Evolutionary conservation across 2,113 vertebrate species (phyloP).

Genomic region (Rhombomys opimus): DNA sequence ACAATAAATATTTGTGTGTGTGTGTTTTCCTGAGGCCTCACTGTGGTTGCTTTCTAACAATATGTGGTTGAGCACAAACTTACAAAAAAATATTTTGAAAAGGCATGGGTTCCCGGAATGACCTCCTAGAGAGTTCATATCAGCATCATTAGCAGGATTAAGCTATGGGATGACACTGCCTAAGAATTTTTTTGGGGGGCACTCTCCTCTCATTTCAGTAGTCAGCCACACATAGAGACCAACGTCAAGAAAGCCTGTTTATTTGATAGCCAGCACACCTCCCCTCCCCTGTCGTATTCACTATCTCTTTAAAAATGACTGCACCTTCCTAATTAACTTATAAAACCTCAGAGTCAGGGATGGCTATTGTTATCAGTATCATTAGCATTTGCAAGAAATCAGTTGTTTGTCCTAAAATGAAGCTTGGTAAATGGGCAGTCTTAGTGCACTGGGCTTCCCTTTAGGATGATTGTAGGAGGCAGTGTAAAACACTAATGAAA

Average conservation of each 20-base stretch:
- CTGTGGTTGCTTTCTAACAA: background rate
- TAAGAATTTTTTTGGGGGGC: background rate
- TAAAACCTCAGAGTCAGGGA: background rate
- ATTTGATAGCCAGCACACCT: too few relatives aligned
- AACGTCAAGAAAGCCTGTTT: background rate
- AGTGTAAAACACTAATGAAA: background rate
- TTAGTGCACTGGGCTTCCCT: background rate
- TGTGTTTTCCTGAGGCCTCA: background rate
- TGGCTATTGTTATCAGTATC: background rate
- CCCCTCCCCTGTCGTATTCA: background rate
- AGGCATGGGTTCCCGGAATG: background rate
- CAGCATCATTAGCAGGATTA: background rate
- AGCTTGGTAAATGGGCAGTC: background rate
- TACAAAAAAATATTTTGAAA: background rate
- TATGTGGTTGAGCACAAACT: background rate
- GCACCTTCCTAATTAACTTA: background rate
- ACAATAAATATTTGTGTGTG: background rate
- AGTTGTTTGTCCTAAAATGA: background rate
- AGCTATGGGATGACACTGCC: rapidly evolving
- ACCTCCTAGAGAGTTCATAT: background rate
- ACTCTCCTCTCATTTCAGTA: background rate
- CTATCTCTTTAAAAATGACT: constrained; percentile 14
- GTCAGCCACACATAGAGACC: background rate
- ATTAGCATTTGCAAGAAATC: background rate
- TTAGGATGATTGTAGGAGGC: background rate